Evolutionary conservation across 2,113 vertebrate genomes (phyloP).

Genomic region (Malurus melanocephalus): DNA sequence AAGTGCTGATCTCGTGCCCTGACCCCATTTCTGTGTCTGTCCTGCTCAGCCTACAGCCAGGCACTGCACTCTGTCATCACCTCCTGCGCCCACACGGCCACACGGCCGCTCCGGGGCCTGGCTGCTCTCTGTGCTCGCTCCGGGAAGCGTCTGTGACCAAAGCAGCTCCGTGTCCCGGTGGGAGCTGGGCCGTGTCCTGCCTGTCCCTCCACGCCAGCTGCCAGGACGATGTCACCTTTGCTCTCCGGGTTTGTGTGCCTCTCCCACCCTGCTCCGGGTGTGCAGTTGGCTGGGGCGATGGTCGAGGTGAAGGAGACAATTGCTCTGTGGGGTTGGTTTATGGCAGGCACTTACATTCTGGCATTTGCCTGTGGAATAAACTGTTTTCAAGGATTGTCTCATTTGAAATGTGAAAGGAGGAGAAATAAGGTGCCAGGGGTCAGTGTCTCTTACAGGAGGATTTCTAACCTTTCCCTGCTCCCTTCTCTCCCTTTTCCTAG

Average conservation of each 20-base stretch:
- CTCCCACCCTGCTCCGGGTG: not conserved
- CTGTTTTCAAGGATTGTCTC: not conserved
- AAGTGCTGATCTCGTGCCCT: accelerated
- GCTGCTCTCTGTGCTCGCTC: constrained; percentile 26
- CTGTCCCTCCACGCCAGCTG: not conserved
- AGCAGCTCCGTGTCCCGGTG: not conserved
- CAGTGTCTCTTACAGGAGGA: accelerated
- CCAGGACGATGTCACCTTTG: not conserved
- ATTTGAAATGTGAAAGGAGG: not conserved
- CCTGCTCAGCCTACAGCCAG: constrained; percentile 77
- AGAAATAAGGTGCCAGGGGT: not conserved
- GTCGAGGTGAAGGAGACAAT: not conserved
- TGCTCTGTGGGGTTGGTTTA: not conserved
- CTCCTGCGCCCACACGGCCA: constrained; percentile 63
- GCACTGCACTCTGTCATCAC: constrained; percentile 79
- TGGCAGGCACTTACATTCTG: not conserved
- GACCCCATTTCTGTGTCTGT: not conserved
- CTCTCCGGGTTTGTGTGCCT: not conserved
- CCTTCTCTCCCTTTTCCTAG: not conserved
- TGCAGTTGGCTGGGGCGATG: not conserved
- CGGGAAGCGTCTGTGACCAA: not conserved
- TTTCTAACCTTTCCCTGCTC: not conserved
- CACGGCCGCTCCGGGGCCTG: constrained; percentile 42
- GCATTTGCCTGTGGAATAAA: not conserved
- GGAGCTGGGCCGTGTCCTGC: not conserved